Percentiles rank a stretch among this genome's conserved stretches.
phyloP scores from a whole-genome alignment of 1,140 invertebrate genomes.

The Antheraea pernyi region DNA sequence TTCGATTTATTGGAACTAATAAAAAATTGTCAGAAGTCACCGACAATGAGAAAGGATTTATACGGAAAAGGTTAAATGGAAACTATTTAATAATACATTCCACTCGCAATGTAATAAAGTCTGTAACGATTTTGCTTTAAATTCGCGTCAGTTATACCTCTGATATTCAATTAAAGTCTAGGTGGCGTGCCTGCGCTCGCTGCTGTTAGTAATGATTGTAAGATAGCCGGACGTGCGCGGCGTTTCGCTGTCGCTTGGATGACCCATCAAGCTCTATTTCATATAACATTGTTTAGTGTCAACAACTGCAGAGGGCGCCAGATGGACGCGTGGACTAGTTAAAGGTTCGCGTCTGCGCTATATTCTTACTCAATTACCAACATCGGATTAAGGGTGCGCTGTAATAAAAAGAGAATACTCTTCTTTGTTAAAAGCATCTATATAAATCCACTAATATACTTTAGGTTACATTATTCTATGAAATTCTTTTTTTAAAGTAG shows the following conservation, averaged over 20 bases:
- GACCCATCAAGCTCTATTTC: slow-evolving; percentile 21
- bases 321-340: slow-evolving; percentile 26
- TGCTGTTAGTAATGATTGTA: neutral
- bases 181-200: neutral
- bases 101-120: neutral
- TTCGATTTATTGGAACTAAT: neutral
- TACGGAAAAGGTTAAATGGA: neutral
- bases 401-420: too few species aligned
- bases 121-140: neutral
- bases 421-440: too few species aligned
- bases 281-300: slow-evolving; percentile 30
- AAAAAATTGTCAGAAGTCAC: too few species aligned
- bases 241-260: slow-evolving; percentile 15
- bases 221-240: neutral
- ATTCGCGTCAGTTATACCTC: neutral
- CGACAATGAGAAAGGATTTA: neutral
- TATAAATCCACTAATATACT: too few species aligned
- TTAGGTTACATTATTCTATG: too few species aligned
- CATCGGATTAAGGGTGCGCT: too few species aligned
- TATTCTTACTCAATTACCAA: slow-evolving; percentile 55
- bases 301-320: slow-evolving; percentile 24
- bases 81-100: neutral
- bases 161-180: neutral
- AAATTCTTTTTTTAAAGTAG: too few species aligned
- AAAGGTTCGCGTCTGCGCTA: slow-evolving; percentile 53